Conservation (phyloP, 2,797 vertebrate genomes). For the Sphenopsis melanotis region DNA sequence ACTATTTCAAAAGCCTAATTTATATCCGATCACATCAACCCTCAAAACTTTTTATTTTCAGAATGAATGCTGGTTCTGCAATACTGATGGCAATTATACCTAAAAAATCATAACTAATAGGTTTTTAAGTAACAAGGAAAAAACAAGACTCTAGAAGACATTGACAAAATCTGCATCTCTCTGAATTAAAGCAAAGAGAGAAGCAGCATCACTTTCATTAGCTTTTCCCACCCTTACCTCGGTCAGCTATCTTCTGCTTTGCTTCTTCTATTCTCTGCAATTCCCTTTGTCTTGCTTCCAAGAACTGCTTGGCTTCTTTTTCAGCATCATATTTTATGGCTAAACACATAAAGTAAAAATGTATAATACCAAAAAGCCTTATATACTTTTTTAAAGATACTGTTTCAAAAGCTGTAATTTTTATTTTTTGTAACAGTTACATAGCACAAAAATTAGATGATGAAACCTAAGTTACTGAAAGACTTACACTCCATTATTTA, state of each 20-base stretch:
- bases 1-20: background rate
- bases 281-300: slow-evolving; percentile 91
- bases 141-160: background rate
- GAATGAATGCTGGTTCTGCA: background rate
- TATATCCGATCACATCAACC: background rate
- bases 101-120: background rate
- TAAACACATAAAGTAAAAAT: slow-evolving; percentile 56
- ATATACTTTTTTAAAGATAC: background rate
- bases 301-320: slow-evolving; percentile 91
- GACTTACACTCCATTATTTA: background rate
- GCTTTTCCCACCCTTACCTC: slow-evolving; percentile 76
- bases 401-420: background rate
- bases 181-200: background rate
- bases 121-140: background rate
- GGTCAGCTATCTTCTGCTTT: slow-evolving; percentile 90
- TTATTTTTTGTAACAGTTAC: background rate
- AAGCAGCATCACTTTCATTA: background rate
- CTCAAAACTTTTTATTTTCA: background rate
- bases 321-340: slow-evolving; percentile 94
- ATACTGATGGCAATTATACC: background rate
- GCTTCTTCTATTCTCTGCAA: slow-evolving; percentile 95
- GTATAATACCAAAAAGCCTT: background rate
- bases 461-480: background rate
- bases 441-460: background rate
- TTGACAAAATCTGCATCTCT: background rate